These are phyloP conservation scores for Reinhardtius hippoglossoides DNA, from an alignment of 2,113 vertebrate genomes.

Conservation along the genomic window DNA sequence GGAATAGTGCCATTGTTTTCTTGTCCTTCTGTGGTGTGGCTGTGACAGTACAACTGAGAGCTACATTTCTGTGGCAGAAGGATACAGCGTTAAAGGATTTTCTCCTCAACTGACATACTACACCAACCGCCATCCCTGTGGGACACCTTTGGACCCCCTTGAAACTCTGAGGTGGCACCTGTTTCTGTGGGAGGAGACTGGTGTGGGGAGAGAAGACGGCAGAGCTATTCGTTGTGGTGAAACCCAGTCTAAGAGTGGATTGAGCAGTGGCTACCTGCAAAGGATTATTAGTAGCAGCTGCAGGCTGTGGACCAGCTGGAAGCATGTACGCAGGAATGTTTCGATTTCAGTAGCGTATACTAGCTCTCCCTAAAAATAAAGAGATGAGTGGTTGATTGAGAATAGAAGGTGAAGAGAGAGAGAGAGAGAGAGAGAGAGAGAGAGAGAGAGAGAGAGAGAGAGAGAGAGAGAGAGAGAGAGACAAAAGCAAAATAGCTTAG, in stretches of 20 bases:
- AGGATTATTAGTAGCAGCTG: background rate
- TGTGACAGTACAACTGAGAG: slow-evolving; percentile 31
- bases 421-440: background rate
- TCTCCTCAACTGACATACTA: slow-evolving; percentile 60
- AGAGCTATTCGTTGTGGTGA: slow-evolving; percentile 9
- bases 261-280: slow-evolving; percentile 20
- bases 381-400: slow-evolving; percentile 41
- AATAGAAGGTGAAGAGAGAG: background rate
- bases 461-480: too few species aligned
- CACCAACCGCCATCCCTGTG: slow-evolving; percentile 35
- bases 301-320: slow-evolving; percentile 4
- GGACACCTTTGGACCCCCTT: slow-evolving; percentile 47
- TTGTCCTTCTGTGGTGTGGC: slow-evolving; percentile 31
- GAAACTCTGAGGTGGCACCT: slow-evolving; percentile 61
- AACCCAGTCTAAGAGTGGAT: slow-evolving; percentile 7
- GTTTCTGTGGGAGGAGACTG: slow-evolving; percentile 57
- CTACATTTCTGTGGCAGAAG: slow-evolving; percentile 40
- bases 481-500: background rate
- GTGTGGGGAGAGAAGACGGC: background rate
- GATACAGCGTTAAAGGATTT: slow-evolving; percentile 21
- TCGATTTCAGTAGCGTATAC: slow-evolving; percentile 44
- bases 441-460: too few species aligned
- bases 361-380: slow-evolving; percentile 9
- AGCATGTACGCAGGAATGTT: slow-evolving; percentile 27
- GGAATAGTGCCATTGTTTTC: slow-evolving; percentile 48